Percentiles rank a stretch among this genome's conserved stretches.
phyloP scores from a whole-genome alignment of 2,797 vertebrate species.

The Sternotherus odoratus region DNA sequence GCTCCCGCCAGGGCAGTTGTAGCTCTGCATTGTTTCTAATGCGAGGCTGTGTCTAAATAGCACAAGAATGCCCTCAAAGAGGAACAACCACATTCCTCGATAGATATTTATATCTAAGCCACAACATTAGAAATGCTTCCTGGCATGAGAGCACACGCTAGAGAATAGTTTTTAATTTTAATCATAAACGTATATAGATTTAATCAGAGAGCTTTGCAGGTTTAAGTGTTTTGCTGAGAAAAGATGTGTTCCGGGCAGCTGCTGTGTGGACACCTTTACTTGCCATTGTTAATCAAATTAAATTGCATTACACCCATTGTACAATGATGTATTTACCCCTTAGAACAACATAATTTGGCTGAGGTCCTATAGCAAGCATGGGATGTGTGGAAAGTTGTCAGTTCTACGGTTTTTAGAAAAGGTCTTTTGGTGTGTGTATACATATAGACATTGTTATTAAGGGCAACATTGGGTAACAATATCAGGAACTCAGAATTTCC shows the following conservation, averaged over 20 bases:
- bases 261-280: not conserved
- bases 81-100: not conserved
- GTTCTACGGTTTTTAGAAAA: not conserved
- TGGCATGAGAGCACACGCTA: not conserved
- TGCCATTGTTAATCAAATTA: not conserved
- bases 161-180: not conserved
- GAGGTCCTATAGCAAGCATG: not conserved
- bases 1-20: not conserved
- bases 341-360: not conserved
- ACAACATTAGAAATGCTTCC: not conserved
- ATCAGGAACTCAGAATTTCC: not conserved
- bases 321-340: not conserved
- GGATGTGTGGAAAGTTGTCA: not conserved
- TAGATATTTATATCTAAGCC: fast-evolving
- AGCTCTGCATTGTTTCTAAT: not conserved
- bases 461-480: not conserved
- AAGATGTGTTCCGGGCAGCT: not conserved
- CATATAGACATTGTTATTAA: not conserved
- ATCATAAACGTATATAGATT: not conserved
- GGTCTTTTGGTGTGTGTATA: not conserved
- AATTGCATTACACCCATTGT: not conserved
- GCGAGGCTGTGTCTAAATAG: not conserved
- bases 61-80: not conserved
- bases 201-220: not conserved
- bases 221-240: not conserved